Evolutionary conservation across 1,140 invertebrate genomes (phyloP).

Genomic region (Halesus radiatus): DNA sequence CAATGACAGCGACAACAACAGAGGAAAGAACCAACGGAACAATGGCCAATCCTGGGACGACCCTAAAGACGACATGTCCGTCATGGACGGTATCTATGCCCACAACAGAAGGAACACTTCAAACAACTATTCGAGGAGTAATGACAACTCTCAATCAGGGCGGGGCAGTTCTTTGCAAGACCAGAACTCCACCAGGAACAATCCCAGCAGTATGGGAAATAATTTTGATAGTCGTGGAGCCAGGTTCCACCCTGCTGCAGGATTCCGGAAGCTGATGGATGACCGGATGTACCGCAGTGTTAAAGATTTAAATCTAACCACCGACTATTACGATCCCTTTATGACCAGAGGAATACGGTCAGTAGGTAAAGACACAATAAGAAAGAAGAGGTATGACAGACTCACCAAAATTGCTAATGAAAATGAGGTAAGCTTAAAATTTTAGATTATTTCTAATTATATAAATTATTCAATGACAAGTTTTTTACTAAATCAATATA

Average conservation of each 20-base stretch:
- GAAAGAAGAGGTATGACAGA: constrained; percentile 35
- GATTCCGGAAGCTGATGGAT: neutral
- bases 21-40: neutral
- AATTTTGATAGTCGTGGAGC: constrained; percentile 49
- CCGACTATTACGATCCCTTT: constrained; percentile 43
- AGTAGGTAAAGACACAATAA: neutral
- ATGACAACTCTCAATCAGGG: neutral
- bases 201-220: neutral
- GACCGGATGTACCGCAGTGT: constrained; percentile 24
- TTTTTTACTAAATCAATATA: neutral
- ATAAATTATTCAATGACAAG: neutral
- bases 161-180: constrained; percentile 18
- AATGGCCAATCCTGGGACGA: constrained; percentile 43
- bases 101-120: constrained; percentile 30
- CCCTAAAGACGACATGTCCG: constrained; percentile 41
- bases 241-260: constrained; percentile 4
- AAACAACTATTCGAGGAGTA: neutral
- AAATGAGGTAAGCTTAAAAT: constrained; percentile 43
- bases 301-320: constrained; percentile 33
- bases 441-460: neutral
- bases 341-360: constrained; percentile 44
- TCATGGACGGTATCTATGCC: constrained; percentile 34
- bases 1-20: no score
- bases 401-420: constrained; percentile 37
- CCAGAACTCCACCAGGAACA: constrained; percentile 37